Base-by-base conservation (phyloP, 2,113 vertebrate species). In the Conger conger region DNA sequence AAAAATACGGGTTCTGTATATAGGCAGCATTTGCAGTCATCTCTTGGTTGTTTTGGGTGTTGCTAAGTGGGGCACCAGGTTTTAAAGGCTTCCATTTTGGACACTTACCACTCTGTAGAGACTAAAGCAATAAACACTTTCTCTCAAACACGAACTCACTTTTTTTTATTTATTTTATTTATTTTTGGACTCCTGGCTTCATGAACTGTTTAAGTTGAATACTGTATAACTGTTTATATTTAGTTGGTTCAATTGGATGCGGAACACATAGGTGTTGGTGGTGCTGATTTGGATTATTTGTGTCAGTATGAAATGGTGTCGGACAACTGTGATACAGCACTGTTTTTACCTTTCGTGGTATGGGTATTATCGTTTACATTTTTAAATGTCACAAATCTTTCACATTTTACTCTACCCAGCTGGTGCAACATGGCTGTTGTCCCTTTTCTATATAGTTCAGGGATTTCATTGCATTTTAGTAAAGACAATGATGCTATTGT, bases 51-150 rank as follows among this genome's bases (percentile, higher is more conserved):
- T 50, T 50, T 50, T 50, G 7, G 11, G 45, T 15, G 11, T 50
- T 63, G 57, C 2, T 27, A 27, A 63, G 57, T 33, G 11, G 9
- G 68, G 33, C n/a, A 9, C 68, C 6, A 73, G 68, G 68, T 30
- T 73, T n/a, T n/a, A 73, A 73, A 73, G n/a, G n/a, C 68, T 73
- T 73, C 68, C 68, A n/a, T 4, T 18, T 23, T 5, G 68, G 68
- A 13, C 68, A 30, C n/a, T 73, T 9, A 33, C 9, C 68, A 13
- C 27, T 33, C 9, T n/a, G 68, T 27, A 73, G 68, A 3, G n/a
- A 73, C 27, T 73, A 73, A 73, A 73, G 68, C 68, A 73, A 73
- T 73, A 73, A 73, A 73, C 68, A n/a, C 68, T 73, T 27, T 30
- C 68, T 73, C 4, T 6, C 68, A 73, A 73, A 27, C 20, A 33